Evolutionary conservation across 2,888 invertebrate species (phyloP).

Genomic region (Autographa pulchrina): DNA sequence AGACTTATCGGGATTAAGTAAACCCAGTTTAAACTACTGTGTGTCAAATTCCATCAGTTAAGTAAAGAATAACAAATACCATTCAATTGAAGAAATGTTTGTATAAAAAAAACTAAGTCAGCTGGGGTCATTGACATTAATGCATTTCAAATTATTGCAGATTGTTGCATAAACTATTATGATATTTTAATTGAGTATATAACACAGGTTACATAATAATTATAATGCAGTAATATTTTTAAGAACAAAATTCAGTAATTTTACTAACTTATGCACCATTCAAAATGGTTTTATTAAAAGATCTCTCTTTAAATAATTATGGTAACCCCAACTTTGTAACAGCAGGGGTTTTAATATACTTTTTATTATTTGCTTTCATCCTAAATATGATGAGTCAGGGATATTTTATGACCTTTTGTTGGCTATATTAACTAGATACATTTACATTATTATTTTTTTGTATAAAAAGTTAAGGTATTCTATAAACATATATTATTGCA

Average conservation of each 20-base stretch:
- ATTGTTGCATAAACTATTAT: too few relatives aligned
- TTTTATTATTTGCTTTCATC: neutral
- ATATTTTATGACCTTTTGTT: conserved; percentile 1
- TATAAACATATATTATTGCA: too few relatives aligned
- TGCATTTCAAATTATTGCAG: too few relatives aligned
- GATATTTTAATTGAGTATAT: too few relatives aligned
- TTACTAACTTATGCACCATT: neutral
- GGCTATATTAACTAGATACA: neutral
- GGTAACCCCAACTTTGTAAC: neutral
- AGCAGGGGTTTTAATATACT: conserved; percentile 7
- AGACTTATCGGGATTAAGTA: neutral
- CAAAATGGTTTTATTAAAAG: neutral
- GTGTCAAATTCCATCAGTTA: neutral
- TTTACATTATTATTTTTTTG: neutral
- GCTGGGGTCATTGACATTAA: too few relatives aligned
- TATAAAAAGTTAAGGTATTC: too few relatives aligned
- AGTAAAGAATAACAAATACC: too few relatives aligned
- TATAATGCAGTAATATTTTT: too few relatives aligned
- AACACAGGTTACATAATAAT: too few relatives aligned
- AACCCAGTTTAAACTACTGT: neutral
- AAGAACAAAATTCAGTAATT: too few relatives aligned
- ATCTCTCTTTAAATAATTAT: neutral
- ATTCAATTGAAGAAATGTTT: too few relatives aligned
- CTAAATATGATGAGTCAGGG: neutral
- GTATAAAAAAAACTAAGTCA: too few relatives aligned